Conservation (phyloP, 2,888 invertebrate species). For the Mycalesis mineus region DNA sequence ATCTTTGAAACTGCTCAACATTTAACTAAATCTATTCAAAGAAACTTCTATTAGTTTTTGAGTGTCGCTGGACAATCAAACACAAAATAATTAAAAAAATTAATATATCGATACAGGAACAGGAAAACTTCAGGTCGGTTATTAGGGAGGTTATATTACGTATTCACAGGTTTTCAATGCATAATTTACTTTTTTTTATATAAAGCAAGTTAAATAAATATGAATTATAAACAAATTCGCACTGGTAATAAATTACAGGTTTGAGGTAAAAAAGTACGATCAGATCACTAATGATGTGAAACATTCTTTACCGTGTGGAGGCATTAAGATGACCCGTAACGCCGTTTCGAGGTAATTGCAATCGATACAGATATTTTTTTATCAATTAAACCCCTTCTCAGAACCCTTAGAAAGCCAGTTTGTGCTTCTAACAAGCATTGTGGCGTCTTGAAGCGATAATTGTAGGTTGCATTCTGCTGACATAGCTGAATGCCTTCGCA, state of each 20-base stretch:
- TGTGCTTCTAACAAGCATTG: conserved; percentile 28
- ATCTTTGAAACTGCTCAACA: too few species aligned
- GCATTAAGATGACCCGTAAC: conserved; percentile 20
- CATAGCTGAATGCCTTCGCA: conserved; percentile 6
- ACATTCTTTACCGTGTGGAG: conserved; percentile 4
- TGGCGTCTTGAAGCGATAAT: conserved; percentile 18
- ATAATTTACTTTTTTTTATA: too few species aligned
- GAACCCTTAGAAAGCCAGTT: conserved; percentile 25
- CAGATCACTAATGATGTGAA: neutral
- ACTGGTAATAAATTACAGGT: neutral
- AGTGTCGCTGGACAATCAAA: too few species aligned
- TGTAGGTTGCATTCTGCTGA: conserved; percentile 20
- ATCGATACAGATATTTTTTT: conserved; percentile 32
- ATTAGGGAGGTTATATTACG: too few species aligned
- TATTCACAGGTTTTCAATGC: too few species aligned
- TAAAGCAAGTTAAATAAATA: too few species aligned
- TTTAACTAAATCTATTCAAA: too few species aligned
- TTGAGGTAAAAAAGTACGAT: neutral
- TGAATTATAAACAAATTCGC: too few species aligned
- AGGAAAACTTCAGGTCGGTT: too few species aligned
- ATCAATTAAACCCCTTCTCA: conserved; percentile 27
- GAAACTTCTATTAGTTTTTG: too few species aligned
- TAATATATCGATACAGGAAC: too few species aligned
- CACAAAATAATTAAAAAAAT: too few species aligned
- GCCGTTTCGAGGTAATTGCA: conserved; percentile 24